phyloP scores from a whole-genome alignment of 2,113 vertebrate genomes.

The Tamias sibiricus region DNA sequence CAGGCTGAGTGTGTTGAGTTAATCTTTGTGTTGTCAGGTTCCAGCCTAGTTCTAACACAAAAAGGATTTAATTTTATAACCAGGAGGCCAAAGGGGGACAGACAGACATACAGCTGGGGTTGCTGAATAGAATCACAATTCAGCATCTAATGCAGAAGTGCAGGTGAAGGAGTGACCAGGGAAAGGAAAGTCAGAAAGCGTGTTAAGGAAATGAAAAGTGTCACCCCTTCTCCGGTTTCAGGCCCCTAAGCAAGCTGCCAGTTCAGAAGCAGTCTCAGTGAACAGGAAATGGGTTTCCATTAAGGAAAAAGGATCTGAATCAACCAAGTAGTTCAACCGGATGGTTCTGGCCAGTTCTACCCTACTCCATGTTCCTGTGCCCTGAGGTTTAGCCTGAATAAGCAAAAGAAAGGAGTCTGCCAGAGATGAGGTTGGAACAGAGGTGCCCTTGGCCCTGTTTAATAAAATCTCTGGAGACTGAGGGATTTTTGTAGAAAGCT shows the following conservation, averaged over 20 bases:
- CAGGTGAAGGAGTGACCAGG: not conserved
- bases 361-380: not conserved
- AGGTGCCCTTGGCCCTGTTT: not conserved
- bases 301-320: conserved; percentile 69
- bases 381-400: not conserved
- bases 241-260: conserved; percentile 51
- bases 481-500: conserved; percentile 32
- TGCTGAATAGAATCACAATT: not conserved
- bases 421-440: not conserved
- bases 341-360: conserved; percentile 32
- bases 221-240: conserved; percentile 47
- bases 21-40: not conserved
- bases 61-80: not conserved
- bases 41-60: not conserved
- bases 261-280: conserved; percentile 32
- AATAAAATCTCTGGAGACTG: conserved; percentile 24
- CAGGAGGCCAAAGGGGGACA: not conserved
- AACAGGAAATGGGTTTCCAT: conserved; percentile 64
- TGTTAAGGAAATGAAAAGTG: conserved; percentile 30
- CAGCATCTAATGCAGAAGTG: not conserved
- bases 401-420: not conserved
- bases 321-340: conserved; percentile 43
- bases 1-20: not conserved
- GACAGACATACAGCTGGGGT: not conserved
- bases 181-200: conserved; percentile 10